A percentile compares a stretch with the other conserved stretches of the same genome.
phyloP scores from a whole-genome alignment of 2,113 vertebrate genomes.

The Pampusana beccarii region DNA sequence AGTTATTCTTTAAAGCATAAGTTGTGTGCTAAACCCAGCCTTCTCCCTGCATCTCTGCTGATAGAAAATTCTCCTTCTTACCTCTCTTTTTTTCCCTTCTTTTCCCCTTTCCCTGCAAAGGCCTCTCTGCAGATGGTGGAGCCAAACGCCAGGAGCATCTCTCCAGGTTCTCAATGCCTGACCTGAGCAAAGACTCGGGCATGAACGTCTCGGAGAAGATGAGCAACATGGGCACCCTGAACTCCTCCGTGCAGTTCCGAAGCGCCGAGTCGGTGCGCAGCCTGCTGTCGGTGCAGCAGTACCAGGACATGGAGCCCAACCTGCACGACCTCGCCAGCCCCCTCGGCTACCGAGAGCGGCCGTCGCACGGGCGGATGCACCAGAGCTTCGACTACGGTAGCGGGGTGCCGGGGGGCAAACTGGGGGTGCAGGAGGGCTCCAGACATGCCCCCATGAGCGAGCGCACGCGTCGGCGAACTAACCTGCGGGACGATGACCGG shows the following conservation, averaged over 20 bases:
- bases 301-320: conserved; percentile 87
- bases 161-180: conserved; percentile 97
- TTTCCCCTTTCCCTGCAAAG: conserved; percentile 63
- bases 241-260: conserved; percentile 90
- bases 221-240: conserved; percentile 92
- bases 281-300: conserved; percentile 85
- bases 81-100: not conserved
- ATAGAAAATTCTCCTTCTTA: not conserved
- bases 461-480: conserved; percentile 80
- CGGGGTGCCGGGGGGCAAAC: conserved; percentile 80
- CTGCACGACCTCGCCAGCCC: conserved; percentile 80
- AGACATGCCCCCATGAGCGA: conserved; percentile 89
- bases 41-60: not conserved
- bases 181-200: conserved; percentile 97
- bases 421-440: conserved; percentile 77
- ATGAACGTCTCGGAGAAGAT: conserved; percentile 94
- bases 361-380: conserved; percentile 76
- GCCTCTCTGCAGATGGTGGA: conserved; percentile 87
- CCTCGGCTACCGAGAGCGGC: conserved; percentile 80
- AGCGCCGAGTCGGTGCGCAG: conserved; percentile 94
- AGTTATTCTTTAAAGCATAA: not conserved
- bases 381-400: conserved; percentile 91
- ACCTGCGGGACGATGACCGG: conserved; percentile 77
- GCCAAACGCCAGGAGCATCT: conserved; percentile 93
- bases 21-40: not conserved